Evolutionary conservation across 2,797 vertebrate species (phyloP), one percentile per base, ranked within the genome.

Genomic region (Pristis pectinata): DNA sequence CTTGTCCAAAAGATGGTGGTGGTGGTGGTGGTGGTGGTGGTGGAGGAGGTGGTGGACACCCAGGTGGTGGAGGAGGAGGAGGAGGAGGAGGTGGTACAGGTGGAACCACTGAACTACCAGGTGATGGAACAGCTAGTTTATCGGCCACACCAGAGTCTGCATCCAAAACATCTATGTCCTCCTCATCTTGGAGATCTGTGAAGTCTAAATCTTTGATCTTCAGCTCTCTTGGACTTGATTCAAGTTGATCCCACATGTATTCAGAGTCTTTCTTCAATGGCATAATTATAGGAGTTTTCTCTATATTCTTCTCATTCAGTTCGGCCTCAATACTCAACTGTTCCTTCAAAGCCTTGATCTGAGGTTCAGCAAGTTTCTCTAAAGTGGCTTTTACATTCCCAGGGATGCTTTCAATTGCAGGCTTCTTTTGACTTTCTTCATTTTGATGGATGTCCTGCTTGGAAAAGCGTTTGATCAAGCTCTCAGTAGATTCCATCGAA

Each of bases 181-280:
- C 99, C 76, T 99, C 99, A 49, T 99, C 98, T 19, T 97, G 96
- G n/a, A 99, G 95, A 97, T 99, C 99, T 0, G 98, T 98, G 96
- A 99, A 99, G 97, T 99, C 99, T 95, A 99, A 95, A 96, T 99
- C 99, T 95, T 98, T 98, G 96, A 99, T 99, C 74, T 97, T 97
- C 95, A 99, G 96, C 19, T 97, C 96, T 64, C 95, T 95, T 0
- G 98, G 97, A 53, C 95, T 96, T 2, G 95, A 96, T 95, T 96
- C 96, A 95, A 97, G 96, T 92, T 96, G 96, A 61, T 98, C 97
- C 97, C 97, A 98, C 0, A 96, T 95, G 5, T 97, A 96, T 0
- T 95, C 95, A 13, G 94, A 10, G 0, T 97, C 95, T 89, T 97
- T 96, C 92, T 97, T 96, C 95, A 97, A 96, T 0, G 98, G 97